Conservation (phyloP, 2,113 vertebrate species). For the Tragulus kanchil region DNA sequence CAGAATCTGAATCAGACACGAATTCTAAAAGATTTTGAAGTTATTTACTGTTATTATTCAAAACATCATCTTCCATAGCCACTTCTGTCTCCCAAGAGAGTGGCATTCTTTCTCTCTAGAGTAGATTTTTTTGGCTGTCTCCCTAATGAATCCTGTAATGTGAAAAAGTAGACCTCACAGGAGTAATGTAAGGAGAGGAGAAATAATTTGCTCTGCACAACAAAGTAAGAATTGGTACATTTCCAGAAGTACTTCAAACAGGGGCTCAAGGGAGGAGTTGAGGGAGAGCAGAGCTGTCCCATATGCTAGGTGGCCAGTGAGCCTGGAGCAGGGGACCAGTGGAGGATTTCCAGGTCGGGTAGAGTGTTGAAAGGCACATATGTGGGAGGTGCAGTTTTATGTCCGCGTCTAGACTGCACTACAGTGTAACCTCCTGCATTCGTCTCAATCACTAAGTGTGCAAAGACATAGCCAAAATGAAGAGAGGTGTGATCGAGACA, state of each 20-base stretch:
- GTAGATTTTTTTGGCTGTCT: neutral
- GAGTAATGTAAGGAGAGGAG: neutral
- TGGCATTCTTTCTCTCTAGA: neutral
- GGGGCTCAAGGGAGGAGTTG: too few relatives aligned
- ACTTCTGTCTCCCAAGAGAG: neutral
- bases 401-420: neutral
- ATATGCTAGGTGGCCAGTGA: neutral
- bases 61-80: neutral
- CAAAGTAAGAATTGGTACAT: neutral
- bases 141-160: neutral
- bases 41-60: neutral
- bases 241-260: neutral
- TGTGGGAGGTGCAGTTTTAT: neutral
- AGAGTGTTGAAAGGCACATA: neutral
- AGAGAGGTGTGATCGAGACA: neutral
- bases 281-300: neutral
- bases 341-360: neutral
- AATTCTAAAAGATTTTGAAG: neutral
- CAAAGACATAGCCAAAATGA: neutral
- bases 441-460: neutral
- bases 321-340: accelerated
- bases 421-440: neutral
- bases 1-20: neutral
- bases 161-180: neutral
- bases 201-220: neutral